Evolutionary conservation across 2,888 invertebrate genomes (phyloP).

Genomic region (Listrodromus nycthemerus): DNA sequence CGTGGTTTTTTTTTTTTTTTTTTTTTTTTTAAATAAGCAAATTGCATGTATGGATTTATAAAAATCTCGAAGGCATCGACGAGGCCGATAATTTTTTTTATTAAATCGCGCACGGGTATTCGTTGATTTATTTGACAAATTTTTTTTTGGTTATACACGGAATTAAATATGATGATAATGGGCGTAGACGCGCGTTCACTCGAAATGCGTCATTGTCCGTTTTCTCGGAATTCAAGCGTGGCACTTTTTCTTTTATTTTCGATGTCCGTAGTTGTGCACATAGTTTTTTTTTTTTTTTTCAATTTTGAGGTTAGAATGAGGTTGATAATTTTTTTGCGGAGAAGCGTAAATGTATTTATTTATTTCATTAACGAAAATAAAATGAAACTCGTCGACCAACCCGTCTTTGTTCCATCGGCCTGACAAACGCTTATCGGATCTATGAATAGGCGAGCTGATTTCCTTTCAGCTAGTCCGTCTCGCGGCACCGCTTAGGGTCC

Average conservation of each 20-base stretch:
- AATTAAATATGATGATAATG: too few relatives aligned
- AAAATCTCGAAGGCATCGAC: too few relatives aligned
- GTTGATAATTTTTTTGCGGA: background rate
- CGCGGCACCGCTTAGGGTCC: slow-evolving; percentile 55
- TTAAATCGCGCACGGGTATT: background rate
- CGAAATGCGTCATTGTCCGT: too few relatives aligned
- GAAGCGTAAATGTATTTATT: background rate
- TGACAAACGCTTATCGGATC: slow-evolving; percentile 75
- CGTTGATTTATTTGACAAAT: background rate
- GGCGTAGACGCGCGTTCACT: too few relatives aligned
- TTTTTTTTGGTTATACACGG: background rate
- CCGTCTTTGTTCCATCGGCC: slow-evolving; percentile 71
- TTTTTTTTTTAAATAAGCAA: slow-evolving; percentile 6
- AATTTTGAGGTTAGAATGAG: too few relatives aligned
- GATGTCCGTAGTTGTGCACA: background rate
- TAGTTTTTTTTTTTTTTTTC: background rate
- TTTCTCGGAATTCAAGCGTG: too few relatives aligned
- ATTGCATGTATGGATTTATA: background rate
- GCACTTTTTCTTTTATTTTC: slow-evolving; percentile 4
- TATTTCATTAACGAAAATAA: too few relatives aligned
- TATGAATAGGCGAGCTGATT: slow-evolving; percentile 80
- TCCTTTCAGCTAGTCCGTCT: slow-evolving; percentile 73
- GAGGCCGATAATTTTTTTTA: background rate
- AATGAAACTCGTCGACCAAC: slow-evolving; percentile 28
- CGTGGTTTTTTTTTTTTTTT: slow-evolving; percentile 23